phyloP scores from a whole-genome alignment of 2,113 vertebrate species.

The Proterorhinus semilunaris region DNA sequence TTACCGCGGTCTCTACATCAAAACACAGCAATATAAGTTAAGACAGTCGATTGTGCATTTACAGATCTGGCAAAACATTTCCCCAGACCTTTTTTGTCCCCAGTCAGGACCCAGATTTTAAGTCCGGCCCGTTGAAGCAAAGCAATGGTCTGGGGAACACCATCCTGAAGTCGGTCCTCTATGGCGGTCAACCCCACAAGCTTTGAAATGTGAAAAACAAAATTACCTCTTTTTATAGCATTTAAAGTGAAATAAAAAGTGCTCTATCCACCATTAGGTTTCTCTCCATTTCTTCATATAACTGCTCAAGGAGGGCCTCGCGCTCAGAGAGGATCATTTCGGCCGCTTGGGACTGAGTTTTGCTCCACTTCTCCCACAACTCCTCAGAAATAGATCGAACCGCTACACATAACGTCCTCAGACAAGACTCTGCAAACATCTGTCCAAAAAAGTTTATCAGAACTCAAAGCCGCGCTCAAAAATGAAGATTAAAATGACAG shows the following conservation, averaged over 20 bases:
- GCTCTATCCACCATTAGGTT: slow-evolving; percentile 77
- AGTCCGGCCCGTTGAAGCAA: slow-evolving; percentile 83
- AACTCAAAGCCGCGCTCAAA: not conserved
- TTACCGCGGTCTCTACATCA: slow-evolving; percentile 86
- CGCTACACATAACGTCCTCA: slow-evolving; percentile 89
- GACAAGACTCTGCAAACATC: slow-evolving; percentile 79
- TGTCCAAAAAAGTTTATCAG: slow-evolving; percentile 30
- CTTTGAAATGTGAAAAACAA: slow-evolving; percentile 57
- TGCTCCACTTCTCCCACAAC: slow-evolving; percentile 76
- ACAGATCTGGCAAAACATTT: not conserved
- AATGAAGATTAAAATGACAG: not conserved
- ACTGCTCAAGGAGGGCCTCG: slow-evolving; percentile 66
- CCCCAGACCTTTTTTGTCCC: slow-evolving; percentile 90
- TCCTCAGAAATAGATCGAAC: slow-evolving; percentile 81
- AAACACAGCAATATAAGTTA: not conserved
- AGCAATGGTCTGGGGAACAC: slow-evolving; percentile 87
- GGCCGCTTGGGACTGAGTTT: slow-evolving; percentile 67
- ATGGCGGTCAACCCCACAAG: slow-evolving; percentile 91
- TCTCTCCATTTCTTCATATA: slow-evolving; percentile 86
- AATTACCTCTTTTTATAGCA: too few species aligned
- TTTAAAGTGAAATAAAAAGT: not conserved
- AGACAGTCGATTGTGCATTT: not conserved
- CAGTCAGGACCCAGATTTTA: slow-evolving; percentile 93
- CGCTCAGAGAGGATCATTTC: slow-evolving; percentile 69
- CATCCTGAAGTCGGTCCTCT: slow-evolving; percentile 88